Percentiles rank a stretch among this genome's conserved stretches.
phyloP scores from a whole-genome alignment of 2,797 vertebrate species.

The Acanthurus tractus region DNA sequence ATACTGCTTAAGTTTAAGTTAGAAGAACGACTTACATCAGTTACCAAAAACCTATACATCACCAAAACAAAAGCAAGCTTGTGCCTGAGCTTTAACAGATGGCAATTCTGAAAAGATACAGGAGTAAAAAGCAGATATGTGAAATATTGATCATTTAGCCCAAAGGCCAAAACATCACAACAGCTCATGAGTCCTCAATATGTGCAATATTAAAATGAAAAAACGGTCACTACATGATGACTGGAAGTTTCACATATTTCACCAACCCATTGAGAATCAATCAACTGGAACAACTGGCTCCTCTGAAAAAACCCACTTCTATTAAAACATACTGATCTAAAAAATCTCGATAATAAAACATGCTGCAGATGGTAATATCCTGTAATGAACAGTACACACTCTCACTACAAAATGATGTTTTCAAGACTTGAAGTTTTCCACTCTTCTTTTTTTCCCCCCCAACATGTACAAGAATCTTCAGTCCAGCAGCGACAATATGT shows the following conservation, averaged over 20 bases:
- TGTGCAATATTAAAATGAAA: slow-evolving; percentile 58
- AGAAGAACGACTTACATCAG: slow-evolving; percentile 69
- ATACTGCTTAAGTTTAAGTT: slow-evolving; percentile 70
- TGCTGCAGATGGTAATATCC: slow-evolving; percentile 54
- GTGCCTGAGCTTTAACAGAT: slow-evolving; percentile 54
- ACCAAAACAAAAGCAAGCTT: slow-evolving; percentile 77
- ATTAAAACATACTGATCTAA: slow-evolving; percentile 53
- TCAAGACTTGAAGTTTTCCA: slow-evolving; percentile 40
- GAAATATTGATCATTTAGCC: slow-evolving; percentile 61
- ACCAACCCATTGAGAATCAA: slow-evolving; percentile 37
- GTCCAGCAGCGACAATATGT: slow-evolving; percentile 85
- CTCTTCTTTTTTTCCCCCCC: slow-evolving; percentile 4
- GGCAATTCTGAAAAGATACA: slow-evolving; percentile 55
- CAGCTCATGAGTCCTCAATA: slow-evolving; percentile 45
- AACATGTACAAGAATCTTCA: slow-evolving; percentile 51
- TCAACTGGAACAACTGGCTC: slow-evolving; percentile 11
- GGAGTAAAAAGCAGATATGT: slow-evolving; percentile 63
- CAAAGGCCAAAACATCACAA: slow-evolving; percentile 57
- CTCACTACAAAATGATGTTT: slow-evolving; percentile 72
- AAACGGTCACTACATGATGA: slow-evolving; percentile 44
- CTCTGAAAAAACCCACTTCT: slow-evolving; percentile 44
- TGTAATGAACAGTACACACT: slow-evolving; percentile 61
- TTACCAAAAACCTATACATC: slow-evolving; percentile 70
- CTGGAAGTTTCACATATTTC: slow-evolving; percentile 41
- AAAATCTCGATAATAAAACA: slow-evolving; percentile 53